Evolutionary conservation across 2,888 invertebrate genomes (phyloP), one percentile per base, ranked within the genome.

Genomic region (Sinopyrophorus schimmeli): DNA sequence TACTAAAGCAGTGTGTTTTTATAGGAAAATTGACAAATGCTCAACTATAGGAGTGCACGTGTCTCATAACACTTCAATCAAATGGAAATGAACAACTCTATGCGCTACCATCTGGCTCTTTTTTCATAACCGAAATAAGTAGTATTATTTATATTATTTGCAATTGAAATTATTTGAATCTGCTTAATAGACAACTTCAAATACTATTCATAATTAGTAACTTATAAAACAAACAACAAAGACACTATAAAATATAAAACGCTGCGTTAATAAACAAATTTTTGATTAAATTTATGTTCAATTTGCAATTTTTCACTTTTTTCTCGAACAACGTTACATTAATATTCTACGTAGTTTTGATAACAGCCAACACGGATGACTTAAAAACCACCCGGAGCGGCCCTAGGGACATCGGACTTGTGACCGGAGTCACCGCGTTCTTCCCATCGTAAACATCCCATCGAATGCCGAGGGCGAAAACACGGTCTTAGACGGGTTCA

Each of bases 361-460:
- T 47, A 31, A 30, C 38, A 30, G 35, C 47, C 24, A 39, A 50
- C 23, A 40, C 37, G 34, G 42, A 24, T 30, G 47, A 52, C 42
- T 51, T 38, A 41, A 52, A 52, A 53, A 61, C 55, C 62, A 56
- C 61, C 62, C 59, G 58, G 54, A 44, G 61, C 51, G 61, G 34
- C 63, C 49, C 58, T 10, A 53, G 63, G 63, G 62, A 62, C 55
- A 60, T 60, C 56, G 53, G 54, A 55, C 60, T 61, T 68, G 68
- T 63, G 68, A 69, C 67, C 64, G 62, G 54, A 61, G 63, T 59
- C 57, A 52, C 52, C 55, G 59, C 55, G 61, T 60, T 59, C 67
- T 68, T 69, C 69, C 67, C 69, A 68, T 65, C 66, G 64, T 64
- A 66, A 65, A 64, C 60, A 64, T 62, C 47, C 58, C 53, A 55